phyloP scores from a whole-genome alignment of 2,888 invertebrate species.

The Apocheima hispidaria region DNA sequence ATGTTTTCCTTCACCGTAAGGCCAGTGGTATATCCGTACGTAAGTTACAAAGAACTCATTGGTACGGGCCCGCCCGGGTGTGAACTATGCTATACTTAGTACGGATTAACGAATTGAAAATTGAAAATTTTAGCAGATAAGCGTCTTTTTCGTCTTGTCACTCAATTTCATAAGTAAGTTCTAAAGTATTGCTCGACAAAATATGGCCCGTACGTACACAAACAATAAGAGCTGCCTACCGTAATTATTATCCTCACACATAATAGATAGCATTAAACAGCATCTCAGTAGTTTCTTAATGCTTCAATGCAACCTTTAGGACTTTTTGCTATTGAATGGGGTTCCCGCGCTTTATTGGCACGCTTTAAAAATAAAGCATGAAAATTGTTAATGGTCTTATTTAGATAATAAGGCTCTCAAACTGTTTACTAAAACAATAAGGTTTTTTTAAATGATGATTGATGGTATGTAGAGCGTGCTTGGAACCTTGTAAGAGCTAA shows the following conservation, averaged over 20 bases:
- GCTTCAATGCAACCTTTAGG: conserved; percentile 28
- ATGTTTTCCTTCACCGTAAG: no score
- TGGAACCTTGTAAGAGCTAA: not conserved
- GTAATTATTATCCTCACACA: conserved; percentile 37
- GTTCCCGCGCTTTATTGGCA: conserved; percentile 10
- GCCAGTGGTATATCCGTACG: no score
- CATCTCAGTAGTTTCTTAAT: conserved; percentile 40
- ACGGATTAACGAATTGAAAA: no score
- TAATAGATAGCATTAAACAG: conserved; percentile 39
- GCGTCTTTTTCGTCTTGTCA: no score
- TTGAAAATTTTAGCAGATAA: no score
- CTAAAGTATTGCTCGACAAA: conserved; percentile 12
- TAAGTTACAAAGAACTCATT: no score
- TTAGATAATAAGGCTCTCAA: not conserved
- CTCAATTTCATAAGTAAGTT: no score
- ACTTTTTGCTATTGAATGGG: conserved; percentile 15
- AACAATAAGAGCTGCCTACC: conserved; percentile 25
- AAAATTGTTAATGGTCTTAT: conserved; percentile 1
- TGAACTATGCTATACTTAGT: no score
- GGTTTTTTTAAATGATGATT: conserved; percentile 2
- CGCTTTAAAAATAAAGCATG: conserved; percentile 4
- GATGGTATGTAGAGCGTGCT: not conserved
- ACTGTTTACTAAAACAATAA: conserved; percentile 14
- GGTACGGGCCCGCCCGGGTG: no score
- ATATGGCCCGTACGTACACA: conserved; percentile 20